Base-by-base conservation (phyloP, 2,797 vertebrate species). In the Cephalopachus bancanus region DNA sequence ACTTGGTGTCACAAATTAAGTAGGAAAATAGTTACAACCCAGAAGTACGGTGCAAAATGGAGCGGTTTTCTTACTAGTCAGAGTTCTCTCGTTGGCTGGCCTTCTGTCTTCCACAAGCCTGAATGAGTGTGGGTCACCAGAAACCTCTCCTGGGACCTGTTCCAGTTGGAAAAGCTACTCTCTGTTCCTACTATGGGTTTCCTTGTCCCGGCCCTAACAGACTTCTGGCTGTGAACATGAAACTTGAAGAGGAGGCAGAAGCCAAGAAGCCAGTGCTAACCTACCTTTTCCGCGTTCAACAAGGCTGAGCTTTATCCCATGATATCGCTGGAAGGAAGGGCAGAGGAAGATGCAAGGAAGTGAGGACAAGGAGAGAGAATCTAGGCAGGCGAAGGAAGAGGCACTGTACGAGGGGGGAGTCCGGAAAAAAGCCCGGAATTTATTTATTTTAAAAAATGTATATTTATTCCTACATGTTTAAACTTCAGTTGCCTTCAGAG, bases 111-210 rank as follows among this genome's bases (percentile, higher is more conserved):
- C 62, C 51, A 80, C 33, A 71, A 24, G 76, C 62, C 10, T 30
- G 49, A 5, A 1, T 75, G 19, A 11, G 1, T 24, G 67, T 24
- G 87, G 67, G 26, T 71, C 37, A 44, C 24, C 0, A 1, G 67
- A 30, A 79, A 37, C 59, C 24, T 75, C 8, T 15, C 16, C 11
- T 5, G 5, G 74, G 33, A 74, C 1, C 0, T 2, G 15, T 1
- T 2, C 49, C 33, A 1, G 11, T 7, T 3, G 17, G 30, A 62
- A 71, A 20, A 76, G 17, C 33, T 9, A 4, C 7, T 8, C 17
- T 67, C 33, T 60, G 5, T 37, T 55, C 26, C n/a, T 22, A 3
- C 37, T 28, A 20, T 5, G 33, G 60, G n/a, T 7, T 86, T 22
- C 6, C 4, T 67, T 20, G 14, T 49, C 49, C 24, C 30, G 79